Conservation (phyloP, 2,888 invertebrate genomes). For the Drosophila neutralis region DNA sequence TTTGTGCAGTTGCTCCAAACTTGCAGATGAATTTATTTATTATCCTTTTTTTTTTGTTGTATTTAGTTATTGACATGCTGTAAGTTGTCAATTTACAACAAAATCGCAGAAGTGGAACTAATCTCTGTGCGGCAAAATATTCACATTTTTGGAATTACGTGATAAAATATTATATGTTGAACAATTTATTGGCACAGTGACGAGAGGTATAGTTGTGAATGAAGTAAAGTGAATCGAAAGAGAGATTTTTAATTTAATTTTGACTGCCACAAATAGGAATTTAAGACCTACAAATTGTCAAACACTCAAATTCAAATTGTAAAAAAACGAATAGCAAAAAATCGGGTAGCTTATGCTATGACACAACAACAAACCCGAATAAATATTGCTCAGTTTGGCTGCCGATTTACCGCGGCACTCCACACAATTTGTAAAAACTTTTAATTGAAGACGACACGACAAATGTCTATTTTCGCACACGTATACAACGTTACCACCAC, state of each 20-base stretch:
- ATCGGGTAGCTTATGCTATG: slow-evolving; percentile 5
- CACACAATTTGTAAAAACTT: slow-evolving; percentile 55
- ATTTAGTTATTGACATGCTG: slow-evolving; percentile 52
- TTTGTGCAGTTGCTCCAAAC: slow-evolving; percentile 42
- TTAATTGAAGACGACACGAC: slow-evolving; percentile 65
- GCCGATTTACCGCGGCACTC: slow-evolving; percentile 44
- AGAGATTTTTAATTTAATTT: too few relatives aligned
- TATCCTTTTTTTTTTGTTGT: slow-evolving; percentile 37
- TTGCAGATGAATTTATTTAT: slow-evolving; percentile 46
- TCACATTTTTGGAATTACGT: slow-evolving; percentile 17
- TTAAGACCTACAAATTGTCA: background rate
- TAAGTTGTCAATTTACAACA: slow-evolving; percentile 67
- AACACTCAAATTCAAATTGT: background rate
- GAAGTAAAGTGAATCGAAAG: too few relatives aligned
- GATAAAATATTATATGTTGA: background rate
- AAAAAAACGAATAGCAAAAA: background rate
- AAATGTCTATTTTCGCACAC: slow-evolving; percentile 54
- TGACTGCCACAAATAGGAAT: background rate
- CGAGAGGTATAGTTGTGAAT: too few relatives aligned
- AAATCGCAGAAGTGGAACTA: slow-evolving; percentile 52
- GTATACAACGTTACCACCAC: background rate
- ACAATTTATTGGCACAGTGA: background rate
- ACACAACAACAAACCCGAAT: slow-evolving; percentile 7
- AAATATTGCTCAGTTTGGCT: slow-evolving; percentile 20
- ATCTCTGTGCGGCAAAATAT: slow-evolving; percentile 30